Evolutionary conservation across 2,113 vertebrate species (phyloP), one percentile per base, ranked within the genome.

Genomic region (Merops nubicus): DNA sequence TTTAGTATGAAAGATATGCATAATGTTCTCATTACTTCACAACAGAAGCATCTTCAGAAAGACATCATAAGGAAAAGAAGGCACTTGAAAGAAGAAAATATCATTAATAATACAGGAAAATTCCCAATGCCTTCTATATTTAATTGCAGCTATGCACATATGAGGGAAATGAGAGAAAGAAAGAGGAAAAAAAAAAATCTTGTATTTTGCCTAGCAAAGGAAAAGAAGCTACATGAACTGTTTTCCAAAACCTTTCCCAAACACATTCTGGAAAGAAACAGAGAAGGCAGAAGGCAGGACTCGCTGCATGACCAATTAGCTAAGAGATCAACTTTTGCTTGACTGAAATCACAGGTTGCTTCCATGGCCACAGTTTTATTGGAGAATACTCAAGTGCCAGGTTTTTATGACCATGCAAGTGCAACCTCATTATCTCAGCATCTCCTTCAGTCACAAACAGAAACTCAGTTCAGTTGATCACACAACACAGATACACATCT

Each of bases 281-380:
- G 34, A 81, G 45, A 69, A 91, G 65, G 16, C 11, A 81, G 31
- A 90, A 47, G 8, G 48, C 15, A 26, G n/a, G 47, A 72, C 11
- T 33, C 0, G 1, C 4, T 12, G 78, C 70, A n/a, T 48, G 22
- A 60, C 34, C 1, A 2, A 1, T n/a, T 21, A 85, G 11, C 43
- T 36, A 75, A 59, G 17, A 78, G 74, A 72, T 26, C 38, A 87
- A 1, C 17, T 36, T 69, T 29, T 53, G 31, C 40, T n/a, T n/a
- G 34, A 78, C 25, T 59, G 54, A 85, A 81, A 85, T 51, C 28
- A 56, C 9, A 88, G 26, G 62, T 36, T 2, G 7, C 26, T n/a
- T 81, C 34, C n/a, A 76, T 15, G 72, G 60, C 1, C 47, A 69
- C 28, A 51, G 50, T 73, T 79, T 67, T 54, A 43, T 0, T 16